These are phyloP conservation scores for Actinopyga echinites DNA, from an alignment of 53 echinoderm and acorn worm species.

Conservation along the genomic window DNA sequence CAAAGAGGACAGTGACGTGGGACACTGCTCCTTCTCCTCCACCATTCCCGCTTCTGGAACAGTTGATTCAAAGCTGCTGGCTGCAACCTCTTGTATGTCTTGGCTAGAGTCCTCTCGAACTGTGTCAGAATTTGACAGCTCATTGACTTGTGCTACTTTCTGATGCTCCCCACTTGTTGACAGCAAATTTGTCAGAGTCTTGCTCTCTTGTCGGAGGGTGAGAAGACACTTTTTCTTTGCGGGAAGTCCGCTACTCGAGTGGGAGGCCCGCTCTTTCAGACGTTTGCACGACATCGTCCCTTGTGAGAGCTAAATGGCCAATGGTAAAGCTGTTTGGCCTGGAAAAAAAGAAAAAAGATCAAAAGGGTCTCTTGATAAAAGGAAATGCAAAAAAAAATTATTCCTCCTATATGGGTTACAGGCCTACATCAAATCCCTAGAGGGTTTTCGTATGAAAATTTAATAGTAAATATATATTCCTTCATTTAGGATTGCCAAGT, in stretches of 20 bases:
- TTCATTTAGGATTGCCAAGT: too few relatives aligned
- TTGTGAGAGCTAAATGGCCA: too few relatives aligned
- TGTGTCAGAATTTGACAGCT: conserved; percentile 32
- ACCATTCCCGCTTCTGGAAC: neutral
- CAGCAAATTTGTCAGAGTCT: conserved; percentile 38
- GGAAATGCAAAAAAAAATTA: too few relatives aligned
- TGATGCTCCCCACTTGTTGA: conserved; percentile 9
- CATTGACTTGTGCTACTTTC: conserved; percentile 21
- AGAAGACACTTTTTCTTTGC: conserved; percentile 50
- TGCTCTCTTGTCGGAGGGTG: conserved; percentile 27
- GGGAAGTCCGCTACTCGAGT: conserved; percentile 35
- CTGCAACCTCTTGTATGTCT: neutral
- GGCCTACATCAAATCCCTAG: too few relatives aligned
- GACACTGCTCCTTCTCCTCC: conserved; percentile 28
- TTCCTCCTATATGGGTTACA: too few relatives aligned
- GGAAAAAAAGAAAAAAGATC: too few relatives aligned
- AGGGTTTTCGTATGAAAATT: too few relatives aligned
- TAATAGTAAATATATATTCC: too few relatives aligned
- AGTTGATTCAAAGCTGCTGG: neutral
- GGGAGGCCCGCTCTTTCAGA: conserved; percentile 43
- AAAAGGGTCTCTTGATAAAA: too few relatives aligned
- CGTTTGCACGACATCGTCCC: conserved; percentile 48
- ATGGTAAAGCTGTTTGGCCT: too few relatives aligned
- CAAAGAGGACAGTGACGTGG: conserved; percentile 35
- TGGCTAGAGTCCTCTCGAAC: neutral